Evolutionary conservation across 2,888 invertebrate species (phyloP).

Genomic region (Ischnus inquisitorius): DNA sequence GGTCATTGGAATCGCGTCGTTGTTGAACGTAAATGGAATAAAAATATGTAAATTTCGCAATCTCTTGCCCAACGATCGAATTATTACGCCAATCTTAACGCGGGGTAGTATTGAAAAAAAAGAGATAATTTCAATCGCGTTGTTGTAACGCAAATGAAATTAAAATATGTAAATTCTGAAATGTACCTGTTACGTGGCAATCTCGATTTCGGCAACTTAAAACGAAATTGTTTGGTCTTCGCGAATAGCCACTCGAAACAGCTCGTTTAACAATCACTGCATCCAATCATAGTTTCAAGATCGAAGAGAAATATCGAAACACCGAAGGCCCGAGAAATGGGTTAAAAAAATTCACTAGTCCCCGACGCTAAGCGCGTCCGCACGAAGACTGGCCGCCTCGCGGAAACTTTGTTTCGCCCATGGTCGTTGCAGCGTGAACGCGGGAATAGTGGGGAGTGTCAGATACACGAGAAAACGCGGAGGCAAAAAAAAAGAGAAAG

Average conservation of each 20-base stretch:
- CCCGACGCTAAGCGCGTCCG: conserved; percentile 33
- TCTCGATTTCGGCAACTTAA: not conserved
- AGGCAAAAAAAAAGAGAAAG: not conserved
- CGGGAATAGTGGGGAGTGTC: conserved; percentile 22
- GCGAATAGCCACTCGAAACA: not conserved
- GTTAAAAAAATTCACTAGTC: conserved; percentile 8
- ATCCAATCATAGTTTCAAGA: not conserved
- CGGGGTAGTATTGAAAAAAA: not conserved
- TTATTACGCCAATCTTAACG: not conserved
- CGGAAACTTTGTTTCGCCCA: conserved; percentile 40
- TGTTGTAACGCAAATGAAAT: not conserved
- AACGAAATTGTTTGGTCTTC: not conserved
- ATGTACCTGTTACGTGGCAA: not conserved
- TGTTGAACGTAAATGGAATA: not conserved
- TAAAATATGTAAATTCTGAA: not conserved
- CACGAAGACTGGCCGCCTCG: conserved; percentile 34
- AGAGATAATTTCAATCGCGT: not conserved
- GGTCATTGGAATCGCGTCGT: not conserved
- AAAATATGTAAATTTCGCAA: not conserved
- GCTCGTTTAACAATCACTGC: not conserved
- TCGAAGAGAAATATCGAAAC: not conserved
- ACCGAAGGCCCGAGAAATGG: not conserved
- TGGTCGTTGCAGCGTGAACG: conserved; percentile 8
- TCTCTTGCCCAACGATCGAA: not conserved
- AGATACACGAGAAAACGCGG: not conserved